Evolutionary conservation across 2,113 vertebrate genomes (phyloP).

Genomic region (Bubo blakistoni): DNA sequence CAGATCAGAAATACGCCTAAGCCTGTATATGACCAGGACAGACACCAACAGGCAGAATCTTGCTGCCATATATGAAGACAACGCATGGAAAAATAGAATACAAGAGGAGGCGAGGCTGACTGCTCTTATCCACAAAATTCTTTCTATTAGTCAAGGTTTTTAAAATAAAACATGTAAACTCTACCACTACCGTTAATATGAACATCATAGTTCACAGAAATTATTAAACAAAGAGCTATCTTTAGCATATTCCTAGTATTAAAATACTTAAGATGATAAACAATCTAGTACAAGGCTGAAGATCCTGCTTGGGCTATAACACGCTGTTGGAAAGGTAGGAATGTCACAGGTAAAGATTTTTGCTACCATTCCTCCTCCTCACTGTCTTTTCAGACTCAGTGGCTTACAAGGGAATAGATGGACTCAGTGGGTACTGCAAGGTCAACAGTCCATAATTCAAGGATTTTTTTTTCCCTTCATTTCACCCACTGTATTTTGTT

Average conservation of each 20-base stretch:
- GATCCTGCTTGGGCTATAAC: background rate
- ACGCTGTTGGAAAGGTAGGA: background rate
- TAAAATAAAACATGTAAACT: background rate
- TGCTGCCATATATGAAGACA: background rate
- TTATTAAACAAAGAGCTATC: background rate
- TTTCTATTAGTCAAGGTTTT: background rate
- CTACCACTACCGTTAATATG: background rate
- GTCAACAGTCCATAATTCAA: conserved; percentile 34
- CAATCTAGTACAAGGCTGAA: background rate
- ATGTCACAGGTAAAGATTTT: background rate
- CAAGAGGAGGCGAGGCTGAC: background rate
- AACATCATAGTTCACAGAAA: background rate
- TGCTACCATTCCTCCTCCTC: background rate
- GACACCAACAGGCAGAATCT: background rate
- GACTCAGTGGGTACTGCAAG: background rate
- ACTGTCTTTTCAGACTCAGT: background rate
- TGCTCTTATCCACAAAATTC: background rate
- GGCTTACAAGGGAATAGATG: background rate
- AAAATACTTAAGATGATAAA: background rate
- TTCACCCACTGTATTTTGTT: conserved; percentile 47
- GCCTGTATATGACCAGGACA: background rate
- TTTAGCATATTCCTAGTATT: background rate
- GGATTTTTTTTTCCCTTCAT: background rate
- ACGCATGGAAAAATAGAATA: background rate
- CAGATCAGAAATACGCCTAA: background rate